Evolutionary conservation across 2,113 vertebrate genomes (phyloP).

Genomic region (Peromyscus maniculatus): DNA sequence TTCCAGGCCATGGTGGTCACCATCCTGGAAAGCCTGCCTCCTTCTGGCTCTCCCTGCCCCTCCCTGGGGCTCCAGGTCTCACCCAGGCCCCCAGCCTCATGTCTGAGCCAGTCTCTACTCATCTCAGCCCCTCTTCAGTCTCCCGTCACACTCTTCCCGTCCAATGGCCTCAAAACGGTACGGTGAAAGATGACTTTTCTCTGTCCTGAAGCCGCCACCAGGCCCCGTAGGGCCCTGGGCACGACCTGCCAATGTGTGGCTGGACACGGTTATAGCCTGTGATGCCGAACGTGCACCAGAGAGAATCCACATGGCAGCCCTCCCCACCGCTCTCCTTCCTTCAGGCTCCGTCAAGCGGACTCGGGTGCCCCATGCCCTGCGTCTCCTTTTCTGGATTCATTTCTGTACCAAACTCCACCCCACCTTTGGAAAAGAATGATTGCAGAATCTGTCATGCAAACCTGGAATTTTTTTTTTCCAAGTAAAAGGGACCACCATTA

Average conservation of each 20-base stretch:
- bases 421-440: background rate
- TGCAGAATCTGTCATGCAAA: background rate
- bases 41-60: accelerated
- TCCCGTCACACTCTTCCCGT: background rate
- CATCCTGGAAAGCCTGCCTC: background rate
- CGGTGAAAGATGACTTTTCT: accelerated
- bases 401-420: background rate
- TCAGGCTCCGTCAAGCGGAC: background rate
- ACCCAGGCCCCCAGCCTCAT: background rate
- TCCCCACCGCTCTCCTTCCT: background rate
- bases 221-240: accelerated
- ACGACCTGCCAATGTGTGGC: accelerated
- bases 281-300: background rate
- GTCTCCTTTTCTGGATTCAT: background rate
- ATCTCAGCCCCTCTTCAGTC: background rate
- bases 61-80: background rate
- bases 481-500: background rate
- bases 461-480: background rate
- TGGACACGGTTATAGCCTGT: accelerated
- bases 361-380: accelerated
- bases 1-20: accelerated
- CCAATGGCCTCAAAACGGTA: background rate
- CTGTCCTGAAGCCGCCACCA: accelerated
- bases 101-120: background rate
- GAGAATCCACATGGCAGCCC: background rate